Base-by-base conservation (phyloP, 2,888 invertebrate genomes). In the Conistra vaccinii region DNA sequence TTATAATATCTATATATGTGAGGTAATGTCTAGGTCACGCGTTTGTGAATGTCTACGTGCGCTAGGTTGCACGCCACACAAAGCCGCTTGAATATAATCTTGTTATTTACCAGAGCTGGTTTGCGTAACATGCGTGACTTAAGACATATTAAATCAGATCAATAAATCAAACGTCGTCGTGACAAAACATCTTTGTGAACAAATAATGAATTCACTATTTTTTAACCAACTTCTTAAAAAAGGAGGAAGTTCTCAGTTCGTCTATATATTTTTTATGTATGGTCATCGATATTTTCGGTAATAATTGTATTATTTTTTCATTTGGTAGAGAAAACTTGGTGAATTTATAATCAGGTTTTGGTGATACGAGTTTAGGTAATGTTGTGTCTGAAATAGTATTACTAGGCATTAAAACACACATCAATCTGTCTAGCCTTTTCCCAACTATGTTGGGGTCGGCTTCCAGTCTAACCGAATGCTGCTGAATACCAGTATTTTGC, bases 21-120 rank as follows among this genome's bases (percentile, higher is more conserved):
- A 82, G 32, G 35, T 79, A 82, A 82, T 78, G 62, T 67, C 35
- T 77, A 82, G 51, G 68, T 82, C 78, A 78, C 78, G 45, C 57
- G 45, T 77, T 32, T 55, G 42, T 14, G 17, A 17, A 62, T 32
- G n/a, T 74, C 39, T 69, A 71, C 14, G 58, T 71, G 42, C 26
- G 58, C 39, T 76, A 48, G 53, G 26, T 12, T 51, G 62, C 42
- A 67, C 48, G 29, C n/a, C 53, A 35, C 39, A 58, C 76, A 23
- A 63, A 60, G 48, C 48, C 17, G 65, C n/a, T 81, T 26, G 14
- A 58, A 68, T 51, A 82, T 78, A 78, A 79, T 82, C 78, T 77
- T 78, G 57, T 82, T 78, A 79, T 66, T 71, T 48, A 81, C 39
- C 66, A 76, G 60, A 68, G 23, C 35, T 29, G 29, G 9, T 55